Evolutionary conservation across 2,888 invertebrate species (phyloP), one percentile per base, ranked within the genome.

Genomic region (Agrochola macilenta): DNA sequence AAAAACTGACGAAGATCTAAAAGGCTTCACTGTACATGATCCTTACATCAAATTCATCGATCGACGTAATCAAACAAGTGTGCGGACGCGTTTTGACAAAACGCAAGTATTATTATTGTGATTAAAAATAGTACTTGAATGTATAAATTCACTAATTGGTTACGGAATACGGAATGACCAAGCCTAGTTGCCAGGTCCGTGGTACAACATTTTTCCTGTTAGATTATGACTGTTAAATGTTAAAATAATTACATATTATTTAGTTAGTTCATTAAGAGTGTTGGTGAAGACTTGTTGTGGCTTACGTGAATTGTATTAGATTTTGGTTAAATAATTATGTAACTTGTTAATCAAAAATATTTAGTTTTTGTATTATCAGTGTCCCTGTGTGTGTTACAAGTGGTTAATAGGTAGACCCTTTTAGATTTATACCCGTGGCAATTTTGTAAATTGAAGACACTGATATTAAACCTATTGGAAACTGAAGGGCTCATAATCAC

Each of bases 211-310:
- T 77, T 80, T 83, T 66, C 83, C 85, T 57, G 72, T 77, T 85
- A 81, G 83, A 85, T 83, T 85, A 82, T 71, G 74, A 69, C 30
- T 0, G 58, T 11, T 71, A 52, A 85, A 68, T 71, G 69, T 58
- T 54, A 65, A 52, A 85, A 61, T 69, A 39, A 77, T 77, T 23
- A 71, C 30, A 20, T n/a, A n/a, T n/a, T n/a, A n/a, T n/a, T n/a
- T 26, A 66, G 81, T 17, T 74, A 81, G 77, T 85, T 77, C 26
- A 65, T 66, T 71, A 52, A 14, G 12, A 54, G 71, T 49, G 35
- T 26, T 69, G 23, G 69, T 46, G 30, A 9, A 17, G 52, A 74
- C 26, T 4, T 46, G 54, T 30, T 20, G 69, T 17, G 26, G 54
- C 52, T 35, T 20, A 65, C 20, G 64, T 20, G 39, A 58, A 57